Conservation (phyloP, 1,140 invertebrate species). For the Drosophila cardini region DNA sequence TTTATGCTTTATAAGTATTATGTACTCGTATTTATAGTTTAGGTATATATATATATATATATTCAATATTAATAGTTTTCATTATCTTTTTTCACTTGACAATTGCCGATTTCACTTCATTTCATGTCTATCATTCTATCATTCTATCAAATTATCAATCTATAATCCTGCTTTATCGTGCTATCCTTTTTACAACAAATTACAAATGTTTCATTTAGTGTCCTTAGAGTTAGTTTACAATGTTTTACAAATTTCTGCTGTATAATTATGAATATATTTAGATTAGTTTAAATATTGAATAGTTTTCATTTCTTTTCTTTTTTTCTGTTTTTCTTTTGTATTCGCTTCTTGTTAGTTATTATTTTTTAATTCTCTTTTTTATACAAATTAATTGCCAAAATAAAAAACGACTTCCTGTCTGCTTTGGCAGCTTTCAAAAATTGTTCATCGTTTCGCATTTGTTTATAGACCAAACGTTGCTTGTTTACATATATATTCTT, state of each 20-base stretch:
- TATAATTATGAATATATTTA: constrained; percentile 50
- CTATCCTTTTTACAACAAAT: constrained; percentile 79
- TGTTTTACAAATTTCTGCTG: constrained; percentile 56
- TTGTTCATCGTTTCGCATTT: constrained; percentile 12
- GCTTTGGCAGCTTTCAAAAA: constrained; percentile 36
- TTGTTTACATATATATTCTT: no score
- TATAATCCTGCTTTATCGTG: constrained; percentile 17
- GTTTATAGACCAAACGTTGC: not conserved
- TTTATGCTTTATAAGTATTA: constrained; percentile 65
- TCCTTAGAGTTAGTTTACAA: constrained; percentile 74
- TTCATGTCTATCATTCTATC: constrained; percentile 25
- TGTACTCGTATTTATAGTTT: constrained; percentile 51
- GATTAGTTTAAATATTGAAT: constrained; percentile 53
- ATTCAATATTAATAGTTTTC: constrained; percentile 72
- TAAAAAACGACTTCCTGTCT: constrained; percentile 24
- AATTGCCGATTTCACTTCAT: constrained; percentile 13
- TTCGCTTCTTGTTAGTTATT: constrained; percentile 11
- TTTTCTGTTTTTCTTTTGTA: constrained; percentile 11
- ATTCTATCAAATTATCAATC: constrained; percentile 39
- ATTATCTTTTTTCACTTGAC: constrained; percentile 64
- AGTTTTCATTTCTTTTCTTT: constrained; percentile 14
- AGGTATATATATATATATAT: constrained; percentile 66
- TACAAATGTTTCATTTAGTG: constrained; percentile 71
- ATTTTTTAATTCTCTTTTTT: constrained; percentile 34
- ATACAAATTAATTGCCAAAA: constrained; percentile 68